phyloP scores from a whole-genome alignment of 2,113 vertebrate species.

The Lichenostomus cassidix region DNA sequence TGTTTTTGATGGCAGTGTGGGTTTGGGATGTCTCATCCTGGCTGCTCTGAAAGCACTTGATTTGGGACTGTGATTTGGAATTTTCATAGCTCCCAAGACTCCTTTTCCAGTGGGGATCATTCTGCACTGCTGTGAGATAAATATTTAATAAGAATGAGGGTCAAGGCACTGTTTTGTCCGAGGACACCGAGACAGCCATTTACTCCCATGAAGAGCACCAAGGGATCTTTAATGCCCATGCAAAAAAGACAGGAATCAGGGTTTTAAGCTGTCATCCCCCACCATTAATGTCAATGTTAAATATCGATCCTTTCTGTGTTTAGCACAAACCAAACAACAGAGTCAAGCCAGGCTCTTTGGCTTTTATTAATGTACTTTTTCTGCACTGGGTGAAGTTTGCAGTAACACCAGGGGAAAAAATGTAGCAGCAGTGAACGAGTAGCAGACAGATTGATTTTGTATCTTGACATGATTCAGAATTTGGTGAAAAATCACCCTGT shows the following conservation, averaged over 20 bases:
- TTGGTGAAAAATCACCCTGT: not conserved
- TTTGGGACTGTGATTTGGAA: not conserved
- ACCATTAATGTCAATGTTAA: slow-evolving; percentile 46
- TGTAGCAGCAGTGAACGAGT: not conserved
- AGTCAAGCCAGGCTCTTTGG: not conserved
- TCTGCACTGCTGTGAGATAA: not conserved
- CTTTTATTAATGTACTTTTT: slow-evolving; percentile 58
- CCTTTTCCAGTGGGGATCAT: not conserved
- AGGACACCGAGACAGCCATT: not conserved
- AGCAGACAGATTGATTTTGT: slow-evolving; percentile 33
- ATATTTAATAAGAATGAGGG: slow-evolving; percentile 52
- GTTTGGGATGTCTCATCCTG: not conserved
- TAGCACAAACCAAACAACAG: slow-evolving; percentile 27
- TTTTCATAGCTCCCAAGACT: not conserved
- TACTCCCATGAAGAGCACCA: slow-evolving; percentile 1
- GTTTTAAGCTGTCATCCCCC: slow-evolving; percentile 34
- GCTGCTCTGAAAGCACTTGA: not conserved
- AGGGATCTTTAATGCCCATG: slow-evolving; percentile 40
- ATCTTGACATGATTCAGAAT: slow-evolving; percentile 11
- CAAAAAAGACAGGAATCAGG: not conserved
- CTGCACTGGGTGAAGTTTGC: not conserved
- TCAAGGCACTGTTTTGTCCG: slow-evolving; percentile 11
- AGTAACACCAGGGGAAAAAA: not conserved
- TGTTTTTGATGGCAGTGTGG: not conserved
- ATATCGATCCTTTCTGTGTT: slow-evolving; percentile 54